A percentile compares a stretch with the other conserved stretches of the same genome.
These are phyloP conservation scores for Orthosia gracilis DNA, from an alignment of 2,888 invertebrate genomes.

Conservation along the genomic window DNA sequence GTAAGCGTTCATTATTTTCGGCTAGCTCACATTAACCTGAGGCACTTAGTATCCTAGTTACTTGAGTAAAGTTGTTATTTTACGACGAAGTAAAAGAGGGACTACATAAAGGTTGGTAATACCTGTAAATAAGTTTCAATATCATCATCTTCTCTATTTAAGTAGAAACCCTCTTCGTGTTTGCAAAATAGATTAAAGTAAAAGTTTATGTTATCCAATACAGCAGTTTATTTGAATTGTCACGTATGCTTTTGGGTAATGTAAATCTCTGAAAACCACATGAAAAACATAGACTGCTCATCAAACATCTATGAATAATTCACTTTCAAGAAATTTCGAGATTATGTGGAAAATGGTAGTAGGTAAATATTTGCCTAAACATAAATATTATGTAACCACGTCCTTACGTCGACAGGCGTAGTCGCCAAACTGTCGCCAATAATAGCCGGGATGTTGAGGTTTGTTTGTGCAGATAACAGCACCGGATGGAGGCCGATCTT, in stretches of 20 bases:
- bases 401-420: constrained; percentile 56
- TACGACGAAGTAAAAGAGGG: not conserved
- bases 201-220: not conserved
- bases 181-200: not conserved
- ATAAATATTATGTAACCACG: constrained; percentile 53
- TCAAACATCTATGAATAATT: constrained; percentile 9
- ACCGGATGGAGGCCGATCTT: constrained; percentile 64
- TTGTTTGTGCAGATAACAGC: constrained; percentile 80
- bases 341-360: constrained; percentile 11
- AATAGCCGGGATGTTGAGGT: constrained; percentile 72
- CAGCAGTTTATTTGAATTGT: not conserved
- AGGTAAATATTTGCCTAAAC: constrained; percentile 33
- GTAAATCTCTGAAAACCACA: not conserved
- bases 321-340: constrained; percentile 7
- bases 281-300: not conserved
- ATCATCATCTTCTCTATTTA: not conserved
- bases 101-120: not conserved
- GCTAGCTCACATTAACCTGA: not conserved
- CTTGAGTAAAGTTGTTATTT: not conserved
- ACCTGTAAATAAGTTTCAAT: not conserved
- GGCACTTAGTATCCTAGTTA: not conserved
- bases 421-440: constrained; percentile 70
- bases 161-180: not conserved
- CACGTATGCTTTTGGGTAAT: not conserved
- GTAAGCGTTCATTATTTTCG: constrained; percentile 39